Conservation (phyloP, 1,140 invertebrate genomes). For the Sycophaga agraensis region DNA sequence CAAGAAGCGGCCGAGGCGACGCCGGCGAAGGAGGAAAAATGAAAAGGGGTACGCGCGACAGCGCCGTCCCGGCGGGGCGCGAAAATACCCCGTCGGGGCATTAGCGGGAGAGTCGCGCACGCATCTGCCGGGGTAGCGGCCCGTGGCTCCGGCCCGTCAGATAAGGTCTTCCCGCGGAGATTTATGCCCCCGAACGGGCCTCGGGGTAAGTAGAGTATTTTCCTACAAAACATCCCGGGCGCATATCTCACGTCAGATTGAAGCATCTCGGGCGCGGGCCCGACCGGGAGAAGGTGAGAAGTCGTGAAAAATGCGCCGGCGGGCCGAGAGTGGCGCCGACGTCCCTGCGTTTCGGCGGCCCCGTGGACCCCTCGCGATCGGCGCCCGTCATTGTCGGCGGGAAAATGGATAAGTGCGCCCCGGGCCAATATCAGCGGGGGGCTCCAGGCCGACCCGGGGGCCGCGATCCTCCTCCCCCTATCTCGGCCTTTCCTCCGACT, state of each 20-base stretch:
- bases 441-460: no score
- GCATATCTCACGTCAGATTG: conserved; percentile 33
- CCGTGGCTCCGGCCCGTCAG: conserved; percentile 12
- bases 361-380: conserved; percentile 24
- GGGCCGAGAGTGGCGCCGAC: no score
- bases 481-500: no score
- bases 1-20: not conserved
- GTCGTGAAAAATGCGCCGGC: conserved; percentile 32
- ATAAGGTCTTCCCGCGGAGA: conserved; percentile 22
- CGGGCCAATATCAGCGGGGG: not conserved
- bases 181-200: conserved; percentile 11
- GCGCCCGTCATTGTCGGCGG: conserved; percentile 31
- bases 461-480: no score
- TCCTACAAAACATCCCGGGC: conserved; percentile 19
- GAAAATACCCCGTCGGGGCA: conserved; percentile 14
- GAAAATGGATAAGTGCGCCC: conserved; percentile 32
- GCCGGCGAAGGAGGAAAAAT: conserved; percentile 5
- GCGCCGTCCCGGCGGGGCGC: not conserved
- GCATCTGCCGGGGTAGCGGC: not conserved
- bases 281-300: conserved; percentile 18
- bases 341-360: no score
- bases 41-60: not conserved
- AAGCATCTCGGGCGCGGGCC: conserved; percentile 22
- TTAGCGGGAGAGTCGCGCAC: not conserved
- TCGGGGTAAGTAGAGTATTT: conserved; percentile 10